Conservation (phyloP, 2,113 vertebrate genomes). For the Origma solitaria region DNA sequence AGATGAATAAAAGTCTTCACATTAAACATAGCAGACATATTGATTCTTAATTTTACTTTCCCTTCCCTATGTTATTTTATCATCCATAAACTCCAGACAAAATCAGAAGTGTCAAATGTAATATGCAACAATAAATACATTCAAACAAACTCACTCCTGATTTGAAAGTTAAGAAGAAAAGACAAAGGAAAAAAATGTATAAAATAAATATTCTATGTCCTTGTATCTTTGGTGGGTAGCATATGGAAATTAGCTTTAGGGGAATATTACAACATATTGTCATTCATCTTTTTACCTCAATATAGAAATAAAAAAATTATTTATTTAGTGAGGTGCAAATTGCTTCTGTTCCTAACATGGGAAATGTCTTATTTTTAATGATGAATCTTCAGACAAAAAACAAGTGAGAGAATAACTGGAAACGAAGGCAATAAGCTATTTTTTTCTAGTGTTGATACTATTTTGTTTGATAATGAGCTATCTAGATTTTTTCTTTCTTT, state of each 20-base stretch:
- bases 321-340: neutral
- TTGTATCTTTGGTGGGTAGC: neutral
- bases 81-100: neutral
- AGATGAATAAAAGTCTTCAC: neutral
- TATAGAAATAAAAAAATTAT: neutral
- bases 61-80: neutral
- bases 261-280: neutral
- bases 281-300: neutral
- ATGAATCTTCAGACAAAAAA: neutral
- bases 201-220: neutral
- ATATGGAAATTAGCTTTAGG: neutral
- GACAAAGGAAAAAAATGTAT: neutral
- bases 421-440: neutral
- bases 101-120: neutral
- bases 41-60: slow-evolving; percentile 14
- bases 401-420: neutral
- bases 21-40: neutral
- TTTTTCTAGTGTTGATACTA: neutral
- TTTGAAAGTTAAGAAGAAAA: slow-evolving; percentile 25
- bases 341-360: neutral
- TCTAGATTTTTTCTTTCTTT: neutral
- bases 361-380: neutral
- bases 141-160: neutral
- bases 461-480: neutral
- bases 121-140: neutral